Evolutionary conservation across 2,113 vertebrate genomes (phyloP).

Genomic region (Colinus virginianus): DNA sequence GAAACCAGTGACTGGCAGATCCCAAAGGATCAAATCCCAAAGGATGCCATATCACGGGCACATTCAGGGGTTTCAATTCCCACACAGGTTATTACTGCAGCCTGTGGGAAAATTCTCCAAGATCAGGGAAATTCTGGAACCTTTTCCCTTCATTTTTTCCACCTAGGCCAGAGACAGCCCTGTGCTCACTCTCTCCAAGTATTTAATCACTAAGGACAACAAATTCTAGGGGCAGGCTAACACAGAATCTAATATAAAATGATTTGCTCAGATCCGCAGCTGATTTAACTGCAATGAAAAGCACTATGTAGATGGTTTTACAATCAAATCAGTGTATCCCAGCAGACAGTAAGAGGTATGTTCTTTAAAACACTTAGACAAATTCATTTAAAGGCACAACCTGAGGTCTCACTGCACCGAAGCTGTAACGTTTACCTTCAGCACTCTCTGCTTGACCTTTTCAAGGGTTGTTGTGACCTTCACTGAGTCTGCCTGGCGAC

Average conservation of each 20-base stretch:
- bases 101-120: background rate
- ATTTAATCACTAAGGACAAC: background rate
- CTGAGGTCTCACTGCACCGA: background rate
- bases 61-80: background rate
- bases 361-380: background rate
- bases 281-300: background rate
- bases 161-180: background rate
- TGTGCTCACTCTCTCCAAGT: accelerated
- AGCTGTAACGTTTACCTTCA: constrained; percentile 83
- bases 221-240: background rate
- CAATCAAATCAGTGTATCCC: background rate
- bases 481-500: constrained; percentile 72
- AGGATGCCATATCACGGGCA: background rate
- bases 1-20: background rate
- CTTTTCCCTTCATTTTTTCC: background rate
- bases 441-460: constrained; percentile 88
- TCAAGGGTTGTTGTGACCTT: constrained; percentile 76
- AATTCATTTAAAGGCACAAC: background rate
- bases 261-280: background rate
- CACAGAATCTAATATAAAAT: background rate
- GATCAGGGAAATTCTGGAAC: background rate
- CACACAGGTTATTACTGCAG: background rate
- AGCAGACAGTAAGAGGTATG: background rate
- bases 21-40: background rate
- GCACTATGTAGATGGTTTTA: background rate